These are phyloP conservation scores for Drosophila longiperda DNA, from an alignment of 2,888 invertebrate species.

Conservation along the genomic window DNA sequence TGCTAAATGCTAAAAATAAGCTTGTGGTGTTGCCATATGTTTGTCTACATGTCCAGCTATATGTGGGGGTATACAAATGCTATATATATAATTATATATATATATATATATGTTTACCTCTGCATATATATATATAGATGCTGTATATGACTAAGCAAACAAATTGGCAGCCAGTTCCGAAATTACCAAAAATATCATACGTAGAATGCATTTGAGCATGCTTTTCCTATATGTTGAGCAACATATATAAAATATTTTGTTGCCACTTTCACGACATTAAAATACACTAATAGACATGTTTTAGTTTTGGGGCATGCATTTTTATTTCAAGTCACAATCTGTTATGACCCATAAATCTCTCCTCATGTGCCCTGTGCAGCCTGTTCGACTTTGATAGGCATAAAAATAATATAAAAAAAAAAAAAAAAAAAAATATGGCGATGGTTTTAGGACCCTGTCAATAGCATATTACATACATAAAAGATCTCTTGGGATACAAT, in stretches of 20 bases:
- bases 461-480: constrained; percentile 1
- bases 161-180: constrained; percentile 56
- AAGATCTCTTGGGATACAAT: neutral
- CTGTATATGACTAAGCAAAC: constrained; percentile 66
- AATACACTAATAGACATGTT: constrained; percentile 53
- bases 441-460: neutral
- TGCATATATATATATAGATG: constrained; percentile 23
- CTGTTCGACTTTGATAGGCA: neutral
- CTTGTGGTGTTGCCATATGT: constrained; percentile 50
- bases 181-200: constrained; percentile 43
- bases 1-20: constrained; percentile 70
- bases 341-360: constrained; percentile 49
- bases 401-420: neutral
- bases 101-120: constrained; percentile 1
- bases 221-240: constrained; percentile 2
- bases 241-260: constrained; percentile 24
- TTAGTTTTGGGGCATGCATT: constrained; percentile 25
- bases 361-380: constrained; percentile 3
- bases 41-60: constrained; percentile 48
- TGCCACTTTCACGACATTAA: constrained; percentile 30
- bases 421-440: neutral
- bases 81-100: constrained; percentile 8
- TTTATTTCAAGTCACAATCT: constrained; percentile 37
- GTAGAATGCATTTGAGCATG: constrained; percentile 38
- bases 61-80: constrained; percentile 28